Percentiles rank a stretch among this genome's conserved stretches.
Evolutionary conservation across 2,113 vertebrate genomes (phyloP).

Genomic region (Rhagologus leucostigma): DNA sequence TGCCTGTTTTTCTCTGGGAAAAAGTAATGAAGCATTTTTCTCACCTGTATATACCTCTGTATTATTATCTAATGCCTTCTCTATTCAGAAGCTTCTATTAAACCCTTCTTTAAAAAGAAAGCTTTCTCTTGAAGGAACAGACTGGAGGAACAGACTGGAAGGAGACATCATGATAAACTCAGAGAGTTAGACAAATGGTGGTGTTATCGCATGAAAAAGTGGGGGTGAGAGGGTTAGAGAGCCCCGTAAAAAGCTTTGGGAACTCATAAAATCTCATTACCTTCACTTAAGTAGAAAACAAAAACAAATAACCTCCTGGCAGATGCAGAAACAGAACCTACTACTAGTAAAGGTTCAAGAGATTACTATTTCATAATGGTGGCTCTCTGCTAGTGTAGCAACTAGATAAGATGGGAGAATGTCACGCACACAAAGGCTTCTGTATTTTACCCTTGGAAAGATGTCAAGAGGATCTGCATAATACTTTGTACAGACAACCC

Average conservation of each 20-base stretch:
- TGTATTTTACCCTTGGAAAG: background rate
- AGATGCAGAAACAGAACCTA: background rate
- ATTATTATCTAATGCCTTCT: background rate
- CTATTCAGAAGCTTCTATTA: background rate
- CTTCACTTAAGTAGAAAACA: background rate
- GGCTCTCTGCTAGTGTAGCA: background rate
- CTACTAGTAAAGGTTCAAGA: background rate
- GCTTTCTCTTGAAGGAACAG: background rate
- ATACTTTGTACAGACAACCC: background rate
- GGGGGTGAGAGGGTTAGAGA: background rate
- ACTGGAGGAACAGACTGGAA: background rate
- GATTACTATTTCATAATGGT: background rate
- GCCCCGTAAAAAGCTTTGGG: background rate
- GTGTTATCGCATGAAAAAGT: background rate
- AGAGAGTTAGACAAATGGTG: accelerated
- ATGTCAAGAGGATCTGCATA: slow-evolving; percentile 4
- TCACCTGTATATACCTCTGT: background rate
- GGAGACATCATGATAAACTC: background rate
- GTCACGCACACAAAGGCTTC: background rate
- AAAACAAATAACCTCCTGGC: background rate
- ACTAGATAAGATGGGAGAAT: background rate
- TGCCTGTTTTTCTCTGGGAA: background rate
- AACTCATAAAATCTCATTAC: background rate
- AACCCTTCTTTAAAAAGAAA: background rate
- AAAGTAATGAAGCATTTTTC: background rate